Evolutionary conservation across 1,140 invertebrate species (phyloP).

Genomic region (Sinonovacula constricta): DNA sequence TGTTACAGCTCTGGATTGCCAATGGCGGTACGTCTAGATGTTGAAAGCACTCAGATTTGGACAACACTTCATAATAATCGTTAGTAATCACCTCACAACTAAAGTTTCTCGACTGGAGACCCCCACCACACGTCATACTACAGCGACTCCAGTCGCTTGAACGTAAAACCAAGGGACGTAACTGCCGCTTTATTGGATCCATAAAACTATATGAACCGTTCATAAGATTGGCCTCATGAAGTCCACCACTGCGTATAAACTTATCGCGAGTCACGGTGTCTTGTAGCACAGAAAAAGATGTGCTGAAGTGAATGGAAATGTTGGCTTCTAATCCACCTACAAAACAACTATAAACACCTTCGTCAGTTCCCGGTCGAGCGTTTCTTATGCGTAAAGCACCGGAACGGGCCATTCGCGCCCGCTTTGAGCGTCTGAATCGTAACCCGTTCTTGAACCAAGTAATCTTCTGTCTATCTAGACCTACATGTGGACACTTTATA

Average conservation of each 20-base stretch:
- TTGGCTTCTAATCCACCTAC: constrained; percentile 39
- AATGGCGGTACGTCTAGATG: neutral
- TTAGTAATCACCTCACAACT: constrained; percentile 39
- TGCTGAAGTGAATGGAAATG: constrained; percentile 23
- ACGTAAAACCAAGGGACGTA: constrained; percentile 27
- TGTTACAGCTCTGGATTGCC: constrained; percentile 40
- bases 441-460: constrained; percentile 49
- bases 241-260: constrained; percentile 8
- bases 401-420: constrained; percentile 24
- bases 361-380: constrained; percentile 27
- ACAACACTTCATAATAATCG: constrained; percentile 39
- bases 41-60: constrained; percentile 27
- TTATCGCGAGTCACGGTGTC: constrained; percentile 35
- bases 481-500: constrained; percentile 47
- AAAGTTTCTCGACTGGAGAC: constrained; percentile 45
- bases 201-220: constrained; percentile 26
- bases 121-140: constrained; percentile 41
- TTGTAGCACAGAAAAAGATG: constrained; percentile 38
- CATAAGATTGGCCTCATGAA: constrained; percentile 10
- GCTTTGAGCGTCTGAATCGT: constrained; percentile 40
- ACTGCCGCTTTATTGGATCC: constrained; percentile 27
- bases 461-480: constrained; percentile 45
- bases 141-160: constrained; percentile 42
- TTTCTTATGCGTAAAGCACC: constrained; percentile 37
- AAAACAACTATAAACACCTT: constrained; percentile 44